phyloP scores from a whole-genome alignment of 2,888 invertebrate genomes.

The Xestia ashworthii region DNA sequence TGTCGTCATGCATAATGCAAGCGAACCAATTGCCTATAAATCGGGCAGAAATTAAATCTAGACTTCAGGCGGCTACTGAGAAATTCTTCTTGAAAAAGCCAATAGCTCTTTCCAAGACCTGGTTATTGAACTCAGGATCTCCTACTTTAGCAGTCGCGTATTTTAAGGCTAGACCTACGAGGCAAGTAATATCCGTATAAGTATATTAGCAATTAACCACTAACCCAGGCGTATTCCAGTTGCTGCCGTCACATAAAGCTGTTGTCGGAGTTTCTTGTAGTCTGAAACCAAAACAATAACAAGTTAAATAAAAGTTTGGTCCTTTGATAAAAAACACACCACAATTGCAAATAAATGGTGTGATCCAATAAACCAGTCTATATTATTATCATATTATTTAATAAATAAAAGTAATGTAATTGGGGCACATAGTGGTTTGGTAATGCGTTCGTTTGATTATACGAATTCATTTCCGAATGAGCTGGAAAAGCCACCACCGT shows the following conservation, averaged over 20 bases:
- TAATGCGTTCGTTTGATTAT: background rate
- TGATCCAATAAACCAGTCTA: background rate
- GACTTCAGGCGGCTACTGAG: background rate
- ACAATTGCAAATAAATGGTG: background rate
- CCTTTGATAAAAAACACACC: background rate
- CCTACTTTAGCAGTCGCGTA: background rate
- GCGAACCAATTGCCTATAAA: background rate
- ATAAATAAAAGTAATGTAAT: background rate
- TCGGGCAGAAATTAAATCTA: background rate
- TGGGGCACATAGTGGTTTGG: background rate
- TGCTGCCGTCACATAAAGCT: slow-evolving; percentile 82
- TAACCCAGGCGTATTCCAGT: slow-evolving; percentile 86
- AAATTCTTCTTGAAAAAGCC: background rate
- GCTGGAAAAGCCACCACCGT: background rate
- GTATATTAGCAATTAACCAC: slow-evolving; percentile 20
- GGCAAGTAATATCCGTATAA: background rate
- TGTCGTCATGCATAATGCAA: too few relatives aligned
- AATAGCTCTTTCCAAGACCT: background rate
- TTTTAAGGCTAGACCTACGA: background rate
- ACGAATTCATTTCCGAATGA: background rate
- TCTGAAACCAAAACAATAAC: slow-evolving; percentile 68
- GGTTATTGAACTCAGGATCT: background rate
- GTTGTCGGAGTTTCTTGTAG: slow-evolving; percentile 87
- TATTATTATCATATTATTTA: background rate
- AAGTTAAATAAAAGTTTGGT: background rate